phyloP scores from a whole-genome alignment of 2,888 invertebrate species.

The Zhengitettix transpicula region DNA sequence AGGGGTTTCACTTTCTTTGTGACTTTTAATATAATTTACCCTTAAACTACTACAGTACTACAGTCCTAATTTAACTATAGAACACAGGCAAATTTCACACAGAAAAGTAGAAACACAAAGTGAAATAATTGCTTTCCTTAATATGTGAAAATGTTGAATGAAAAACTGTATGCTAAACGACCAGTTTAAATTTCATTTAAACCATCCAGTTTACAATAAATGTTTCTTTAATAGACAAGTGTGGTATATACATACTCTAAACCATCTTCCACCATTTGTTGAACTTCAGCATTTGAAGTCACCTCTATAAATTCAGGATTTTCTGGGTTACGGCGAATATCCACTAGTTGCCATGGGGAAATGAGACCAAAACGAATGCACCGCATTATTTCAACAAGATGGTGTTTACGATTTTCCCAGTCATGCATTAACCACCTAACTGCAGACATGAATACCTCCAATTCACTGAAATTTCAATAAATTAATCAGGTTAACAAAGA shows the following conservation, averaged over 20 bases:
- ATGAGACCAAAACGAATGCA: constrained; percentile 65
- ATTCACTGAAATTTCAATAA: constrained; percentile 31
- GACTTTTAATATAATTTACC: no score
- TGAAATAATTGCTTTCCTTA: no score
- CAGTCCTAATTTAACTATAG: no score
- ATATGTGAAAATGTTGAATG: no score
- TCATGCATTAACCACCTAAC: constrained; percentile 61
- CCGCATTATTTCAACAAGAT: constrained; percentile 42
- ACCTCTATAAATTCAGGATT: constrained; percentile 54
- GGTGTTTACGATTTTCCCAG: constrained; percentile 42
- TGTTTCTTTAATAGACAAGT: neutral
- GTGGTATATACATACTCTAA: constrained; percentile 45
- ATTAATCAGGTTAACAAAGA: no score
- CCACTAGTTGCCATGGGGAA: constrained; percentile 64
- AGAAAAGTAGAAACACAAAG: no score
- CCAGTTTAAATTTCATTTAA: no score
- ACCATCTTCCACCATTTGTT: constrained; percentile 64
- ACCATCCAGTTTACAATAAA: no score
- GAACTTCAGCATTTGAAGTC: constrained; percentile 46
- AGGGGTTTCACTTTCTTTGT: no score
- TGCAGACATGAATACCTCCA: constrained; percentile 64
- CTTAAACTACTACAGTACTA: no score
- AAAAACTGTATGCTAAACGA: no score
- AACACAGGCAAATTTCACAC: no score
- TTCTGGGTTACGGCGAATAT: constrained; percentile 56